Evolutionary conservation across 2,797 vertebrate species (phyloP), one percentile per base, ranked within the genome.

Genomic region (Amniataba percoides): DNA sequence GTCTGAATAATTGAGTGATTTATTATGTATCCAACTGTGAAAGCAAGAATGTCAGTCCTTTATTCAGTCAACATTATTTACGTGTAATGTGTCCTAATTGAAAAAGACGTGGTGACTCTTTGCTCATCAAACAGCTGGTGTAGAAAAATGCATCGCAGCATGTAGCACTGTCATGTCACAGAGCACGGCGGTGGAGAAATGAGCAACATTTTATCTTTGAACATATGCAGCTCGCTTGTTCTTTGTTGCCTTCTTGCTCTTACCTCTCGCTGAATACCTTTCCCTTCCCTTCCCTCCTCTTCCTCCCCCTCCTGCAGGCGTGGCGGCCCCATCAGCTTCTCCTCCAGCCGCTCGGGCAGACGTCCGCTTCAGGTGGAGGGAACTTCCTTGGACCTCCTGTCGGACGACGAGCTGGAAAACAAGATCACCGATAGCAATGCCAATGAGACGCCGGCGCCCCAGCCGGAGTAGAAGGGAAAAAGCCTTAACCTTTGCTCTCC

Each of bases 301-400:
- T 31, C 1, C 39, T 60, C 48, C 18, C 23, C 48, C 46, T 42
- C 66, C 55, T 69, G 16, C 93, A 96, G 98, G 49, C 97, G 97
- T 0, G 97, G 97, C 0, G 97, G 97, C 1, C 96, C 97, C 68
- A 97, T 97, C 85, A 97, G 96, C 85, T 96, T 96, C 88, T 96
- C 98, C 3, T 96, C 97, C 0, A 97, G 97, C 63, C 97, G 97
- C 27, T 96, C 98, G 0, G 97, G 97, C 31, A 90, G 98, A 40
- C 97, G 98, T 42, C 96, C 95, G 83, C 95, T 99, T 79, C 97
- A 97, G 93, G 95, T 98, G 1, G 97, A 99, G 84, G 98, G 97
- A 3, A 96, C 97, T 34, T 96, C 94, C 31, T 40, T 93, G 80
- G 94, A 94, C 66, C 93, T 94, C 12, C 77, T 98, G 49, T 99